Evolutionary conservation across 1,140 invertebrate species (phyloP).

Genomic region (Ostrea denselamellosa): DNA sequence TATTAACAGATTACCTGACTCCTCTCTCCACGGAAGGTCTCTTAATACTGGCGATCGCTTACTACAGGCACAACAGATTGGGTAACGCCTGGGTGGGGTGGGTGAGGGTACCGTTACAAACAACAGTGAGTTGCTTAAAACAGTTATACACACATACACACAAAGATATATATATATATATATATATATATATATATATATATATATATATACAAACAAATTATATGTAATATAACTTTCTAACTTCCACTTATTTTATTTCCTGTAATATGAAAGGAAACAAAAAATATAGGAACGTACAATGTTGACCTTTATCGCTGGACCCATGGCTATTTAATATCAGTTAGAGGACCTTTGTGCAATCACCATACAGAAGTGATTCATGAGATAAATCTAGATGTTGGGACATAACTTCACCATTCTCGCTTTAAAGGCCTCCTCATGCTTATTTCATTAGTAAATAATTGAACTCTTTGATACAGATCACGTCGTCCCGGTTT

Average conservation of each 20-base stretch:
- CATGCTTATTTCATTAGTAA: conserved; percentile 8
- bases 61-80: too few species aligned
- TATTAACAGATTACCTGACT: too few species aligned
- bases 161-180: too few species aligned
- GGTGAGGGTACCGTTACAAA: too few species aligned
- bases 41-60: too few species aligned
- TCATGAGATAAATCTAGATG: not conserved
- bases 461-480: conserved; percentile 21
- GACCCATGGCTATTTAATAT: not conserved
- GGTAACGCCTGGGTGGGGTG: too few species aligned
- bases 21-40: too few species aligned
- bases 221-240: too few species aligned
- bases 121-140: too few species aligned
- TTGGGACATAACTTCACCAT: not conserved
- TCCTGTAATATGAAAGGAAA: not conserved
- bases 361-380: not conserved
- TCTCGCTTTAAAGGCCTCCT: not conserved
- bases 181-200: too few species aligned
- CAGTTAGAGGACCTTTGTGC: not conserved
- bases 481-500: not conserved
- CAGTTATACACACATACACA: too few species aligned
- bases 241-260: not conserved
- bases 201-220: too few species aligned
- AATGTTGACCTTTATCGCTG: not conserved
- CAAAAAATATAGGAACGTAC: not conserved